These are phyloP conservation scores for Halcyon malimbica DNA, from an alignment of 2,113 vertebrate species.

Conservation along the genomic window DNA sequence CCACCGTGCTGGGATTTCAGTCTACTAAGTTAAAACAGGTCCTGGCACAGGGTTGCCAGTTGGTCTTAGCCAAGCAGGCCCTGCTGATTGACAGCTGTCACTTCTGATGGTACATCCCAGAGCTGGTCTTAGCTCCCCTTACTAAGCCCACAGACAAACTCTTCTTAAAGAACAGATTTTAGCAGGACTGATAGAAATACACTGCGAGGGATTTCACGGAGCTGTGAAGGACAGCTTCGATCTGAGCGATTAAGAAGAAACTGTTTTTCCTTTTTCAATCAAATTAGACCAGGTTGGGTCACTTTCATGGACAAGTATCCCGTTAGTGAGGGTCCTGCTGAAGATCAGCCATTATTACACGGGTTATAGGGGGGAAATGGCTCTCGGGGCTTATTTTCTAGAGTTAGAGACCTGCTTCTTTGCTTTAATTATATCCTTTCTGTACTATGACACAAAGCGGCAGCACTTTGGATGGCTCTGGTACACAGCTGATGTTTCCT, in stretches of 20 bases:
- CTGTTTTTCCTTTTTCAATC: neutral
- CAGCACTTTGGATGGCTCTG: neutral
- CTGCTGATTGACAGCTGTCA: neutral
- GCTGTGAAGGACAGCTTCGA: neutral
- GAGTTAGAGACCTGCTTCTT: neutral
- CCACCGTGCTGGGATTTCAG: neutral
- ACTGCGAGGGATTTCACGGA: neutral
- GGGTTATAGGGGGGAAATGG: accelerated
- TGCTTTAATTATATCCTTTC: neutral
- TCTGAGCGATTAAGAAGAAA: neutral
- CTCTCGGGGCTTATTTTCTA: neutral
- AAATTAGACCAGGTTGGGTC: neutral
- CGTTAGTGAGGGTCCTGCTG: neutral
- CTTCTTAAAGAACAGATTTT: neutral
- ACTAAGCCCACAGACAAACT: neutral
- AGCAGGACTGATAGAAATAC: neutral
- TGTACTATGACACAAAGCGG: neutral
- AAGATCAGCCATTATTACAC: neutral
- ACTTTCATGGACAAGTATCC: neutral
- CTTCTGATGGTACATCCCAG: neutral
- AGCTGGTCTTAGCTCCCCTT: neutral
- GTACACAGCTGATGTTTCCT: neutral
- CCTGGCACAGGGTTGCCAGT: neutral
- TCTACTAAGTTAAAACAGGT: neutral
- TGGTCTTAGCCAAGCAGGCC: neutral